Evolutionary conservation across 2,888 invertebrate genomes (phyloP).

Genomic region (Drosophila mayaguana): DNA sequence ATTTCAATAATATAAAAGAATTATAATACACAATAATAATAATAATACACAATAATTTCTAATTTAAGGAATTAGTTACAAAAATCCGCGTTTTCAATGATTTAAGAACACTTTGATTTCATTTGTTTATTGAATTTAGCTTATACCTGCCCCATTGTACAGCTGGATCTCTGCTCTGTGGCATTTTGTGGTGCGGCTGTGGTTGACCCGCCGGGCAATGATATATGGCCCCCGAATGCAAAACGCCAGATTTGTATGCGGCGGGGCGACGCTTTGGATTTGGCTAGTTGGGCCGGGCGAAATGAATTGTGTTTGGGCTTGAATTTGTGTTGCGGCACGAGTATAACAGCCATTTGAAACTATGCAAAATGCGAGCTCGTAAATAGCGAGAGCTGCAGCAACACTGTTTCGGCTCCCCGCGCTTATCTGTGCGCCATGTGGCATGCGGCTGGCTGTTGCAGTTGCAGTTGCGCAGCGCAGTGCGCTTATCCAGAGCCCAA

Average conservation of each 20-base stretch:
- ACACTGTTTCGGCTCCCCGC: slow-evolving; percentile 16
- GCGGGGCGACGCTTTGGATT: slow-evolving; percentile 45
- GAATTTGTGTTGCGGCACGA: slow-evolving; percentile 60
- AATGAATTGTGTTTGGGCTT: slow-evolving; percentile 60
- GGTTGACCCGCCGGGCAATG: slow-evolving; percentile 50
- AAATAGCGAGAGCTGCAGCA: slow-evolving; percentile 54
- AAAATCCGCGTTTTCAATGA: no score
- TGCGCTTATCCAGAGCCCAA: slow-evolving; percentile 39
- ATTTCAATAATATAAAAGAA: no score
- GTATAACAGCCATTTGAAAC: slow-evolving; percentile 72
- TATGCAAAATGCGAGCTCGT: slow-evolving; percentile 74
- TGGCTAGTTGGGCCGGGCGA: slow-evolving; percentile 36
- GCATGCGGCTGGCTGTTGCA: slow-evolving; percentile 7
- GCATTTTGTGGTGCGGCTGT: slow-evolving; percentile 1
- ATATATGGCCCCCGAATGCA: slow-evolving; percentile 75
- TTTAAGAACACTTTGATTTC: no score
- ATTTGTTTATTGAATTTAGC: neutral
- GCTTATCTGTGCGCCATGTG: slow-evolving; percentile 42
- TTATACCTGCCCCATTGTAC: slow-evolving; percentile 36
- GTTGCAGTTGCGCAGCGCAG: slow-evolving; percentile 25
- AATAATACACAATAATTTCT: neutral
- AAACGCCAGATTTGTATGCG: slow-evolving; percentile 72
- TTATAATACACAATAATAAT: no score
- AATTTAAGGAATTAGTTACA: neutral
- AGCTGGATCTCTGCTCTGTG: neutral